phyloP scores from a whole-genome alignment of 92 coral and sea anemone genomes.

The Pocillopora meandrina region DNA sequence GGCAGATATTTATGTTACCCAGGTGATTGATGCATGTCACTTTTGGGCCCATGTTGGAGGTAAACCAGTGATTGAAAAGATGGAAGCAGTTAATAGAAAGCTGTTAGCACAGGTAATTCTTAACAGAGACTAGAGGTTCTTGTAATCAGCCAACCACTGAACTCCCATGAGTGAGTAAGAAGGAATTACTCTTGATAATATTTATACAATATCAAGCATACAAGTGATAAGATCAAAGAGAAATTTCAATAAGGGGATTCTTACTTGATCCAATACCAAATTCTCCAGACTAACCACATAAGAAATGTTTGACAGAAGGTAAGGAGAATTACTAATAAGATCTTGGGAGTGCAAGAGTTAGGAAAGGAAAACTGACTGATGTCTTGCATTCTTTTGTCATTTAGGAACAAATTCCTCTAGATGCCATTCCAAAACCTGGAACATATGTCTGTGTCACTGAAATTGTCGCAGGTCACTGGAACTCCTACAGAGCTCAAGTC shows the following conservation, averaged over 20 bases:
- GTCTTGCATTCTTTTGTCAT: not conserved
- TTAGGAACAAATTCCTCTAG: conserved; percentile 46
- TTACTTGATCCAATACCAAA: too few relatives aligned
- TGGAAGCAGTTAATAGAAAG: conserved; percentile 46
- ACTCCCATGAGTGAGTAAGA: not conserved
- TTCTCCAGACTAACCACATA: too few relatives aligned
- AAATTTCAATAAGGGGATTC: too few relatives aligned
- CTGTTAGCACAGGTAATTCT: conserved; percentile 67
- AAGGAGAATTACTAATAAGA: too few relatives aligned
- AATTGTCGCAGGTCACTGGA: conserved; percentile 71
- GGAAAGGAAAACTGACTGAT: not conserved
- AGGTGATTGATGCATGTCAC: conserved; percentile 92
- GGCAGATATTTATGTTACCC: conserved; percentile 76
- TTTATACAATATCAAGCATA: too few relatives aligned
- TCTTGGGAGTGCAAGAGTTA: too few relatives aligned
- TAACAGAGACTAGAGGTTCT: not conserved
- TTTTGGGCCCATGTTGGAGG: conserved; percentile 99
- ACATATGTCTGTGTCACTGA: conserved; percentile 70
- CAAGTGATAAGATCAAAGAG: too few relatives aligned
- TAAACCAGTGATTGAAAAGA: conserved; percentile 56
- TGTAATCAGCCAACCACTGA: not conserved
- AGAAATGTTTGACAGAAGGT: too few relatives aligned
- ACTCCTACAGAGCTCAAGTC: conserved; percentile 70
- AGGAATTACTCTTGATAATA: too few relatives aligned
- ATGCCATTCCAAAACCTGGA: conserved; percentile 66